A percentile compares a stretch with the other conserved stretches of the same genome.
These are phyloP conservation scores for Dromaius novaehollandiae DNA, from an alignment of 2,113 vertebrate species.

Conservation along the genomic window DNA sequence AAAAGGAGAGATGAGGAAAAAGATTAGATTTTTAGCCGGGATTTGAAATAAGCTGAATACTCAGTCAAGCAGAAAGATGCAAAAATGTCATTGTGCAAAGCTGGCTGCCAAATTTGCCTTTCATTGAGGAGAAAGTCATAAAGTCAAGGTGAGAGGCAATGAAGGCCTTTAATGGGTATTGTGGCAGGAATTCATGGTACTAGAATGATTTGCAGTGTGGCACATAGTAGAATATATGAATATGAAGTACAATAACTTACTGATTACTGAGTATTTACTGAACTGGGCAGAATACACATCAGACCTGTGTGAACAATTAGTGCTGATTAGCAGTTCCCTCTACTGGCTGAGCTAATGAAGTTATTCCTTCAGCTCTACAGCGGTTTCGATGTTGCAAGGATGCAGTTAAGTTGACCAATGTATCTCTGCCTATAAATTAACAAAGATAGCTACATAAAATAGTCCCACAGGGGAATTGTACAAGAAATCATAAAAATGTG, in stretches of 20 bases:
- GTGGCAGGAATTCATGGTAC: rapidly evolving
- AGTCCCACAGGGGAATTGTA: not conserved
- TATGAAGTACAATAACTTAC: not conserved
- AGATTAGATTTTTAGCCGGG: not conserved
- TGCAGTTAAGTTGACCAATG: not conserved
- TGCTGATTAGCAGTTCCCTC: slow-evolving; percentile 59
- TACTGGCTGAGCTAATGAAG: slow-evolving; percentile 54
- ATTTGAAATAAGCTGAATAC: not conserved
- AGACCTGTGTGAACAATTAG: not conserved
- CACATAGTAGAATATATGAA: not conserved
- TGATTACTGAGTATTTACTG: not conserved
- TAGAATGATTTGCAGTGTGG: not conserved
- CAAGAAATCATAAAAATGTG: not conserved
- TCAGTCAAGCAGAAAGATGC: not conserved
- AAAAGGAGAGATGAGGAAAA: rapidly evolving
- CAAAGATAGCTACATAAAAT: not conserved
- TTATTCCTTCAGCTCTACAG: not conserved
- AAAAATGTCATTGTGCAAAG: not conserved
- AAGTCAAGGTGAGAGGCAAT: not conserved
- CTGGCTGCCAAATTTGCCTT: rapidly evolving
- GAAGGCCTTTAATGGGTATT: not conserved
- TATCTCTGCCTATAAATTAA: not conserved
- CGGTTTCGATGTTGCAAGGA: not conserved
- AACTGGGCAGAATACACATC: not conserved
- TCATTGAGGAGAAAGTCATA: not conserved